Conservation (phyloP, 2,113 vertebrate species). For the Chaetura pelagica region DNA sequence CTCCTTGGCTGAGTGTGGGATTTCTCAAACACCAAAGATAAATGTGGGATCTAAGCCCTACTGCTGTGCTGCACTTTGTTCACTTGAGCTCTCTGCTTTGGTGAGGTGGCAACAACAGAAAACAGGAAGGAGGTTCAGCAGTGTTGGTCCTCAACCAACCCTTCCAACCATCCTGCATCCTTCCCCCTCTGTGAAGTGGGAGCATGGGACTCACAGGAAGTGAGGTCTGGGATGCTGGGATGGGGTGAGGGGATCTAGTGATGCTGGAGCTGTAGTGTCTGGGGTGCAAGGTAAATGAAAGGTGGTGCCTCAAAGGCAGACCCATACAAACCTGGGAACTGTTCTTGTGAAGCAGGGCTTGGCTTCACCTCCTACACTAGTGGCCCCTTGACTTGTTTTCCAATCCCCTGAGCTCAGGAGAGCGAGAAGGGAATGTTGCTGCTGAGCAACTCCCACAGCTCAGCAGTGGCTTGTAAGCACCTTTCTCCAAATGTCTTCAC, state of each 20-base stretch:
- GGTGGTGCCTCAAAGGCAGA: background rate
- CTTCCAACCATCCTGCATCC: background rate
- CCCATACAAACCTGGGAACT: background rate
- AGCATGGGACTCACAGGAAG: background rate
- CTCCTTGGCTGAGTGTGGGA: background rate
- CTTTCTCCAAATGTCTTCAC: background rate
- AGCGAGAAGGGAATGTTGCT: background rate
- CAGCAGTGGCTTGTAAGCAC: background rate
- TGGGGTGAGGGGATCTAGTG: background rate
- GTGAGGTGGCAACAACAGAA: background rate
- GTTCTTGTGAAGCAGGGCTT: background rate
- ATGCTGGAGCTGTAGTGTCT: background rate
- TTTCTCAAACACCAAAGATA: background rate
- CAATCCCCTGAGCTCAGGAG: background rate
- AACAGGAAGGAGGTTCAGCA: background rate
- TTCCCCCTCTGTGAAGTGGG: background rate
- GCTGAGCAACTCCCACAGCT: background rate
- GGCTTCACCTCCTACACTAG: background rate
- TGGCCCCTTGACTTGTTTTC: background rate
- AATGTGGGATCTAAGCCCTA: background rate
- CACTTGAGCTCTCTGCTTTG: background rate
- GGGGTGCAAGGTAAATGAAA: background rate
- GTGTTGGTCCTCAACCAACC: background rate
- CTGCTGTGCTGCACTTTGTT: background rate
- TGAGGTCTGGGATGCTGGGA: background rate